phyloP scores from a whole-genome alignment of 2,888 invertebrate species.

The Abrostola tripartita region DNA sequence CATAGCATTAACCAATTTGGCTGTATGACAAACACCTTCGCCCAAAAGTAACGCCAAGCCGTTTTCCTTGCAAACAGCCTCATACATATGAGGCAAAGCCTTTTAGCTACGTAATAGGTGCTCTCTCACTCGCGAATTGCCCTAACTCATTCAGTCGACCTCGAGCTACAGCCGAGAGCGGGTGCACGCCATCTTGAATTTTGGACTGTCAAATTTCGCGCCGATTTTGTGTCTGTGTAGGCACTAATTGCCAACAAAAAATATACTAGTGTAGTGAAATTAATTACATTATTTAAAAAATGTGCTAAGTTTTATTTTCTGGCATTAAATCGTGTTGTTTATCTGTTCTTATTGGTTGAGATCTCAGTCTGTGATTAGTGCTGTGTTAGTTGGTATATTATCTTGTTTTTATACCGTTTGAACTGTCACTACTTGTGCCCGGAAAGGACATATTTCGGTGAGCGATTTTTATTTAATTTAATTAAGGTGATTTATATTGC shows the following conservation, averaged over 20 bases:
- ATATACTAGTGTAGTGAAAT: constrained; percentile 52
- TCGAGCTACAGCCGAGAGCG: constrained; percentile 77
- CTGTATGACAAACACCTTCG: constrained; percentile 64
- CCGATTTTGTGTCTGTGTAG: constrained; percentile 67
- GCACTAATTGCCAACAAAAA: constrained; percentile 52
- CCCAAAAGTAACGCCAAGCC: constrained; percentile 66
- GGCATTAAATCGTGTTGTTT: constrained; percentile 50
- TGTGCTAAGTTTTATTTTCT: constrained; percentile 39
- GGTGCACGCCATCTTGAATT: constrained; percentile 71
- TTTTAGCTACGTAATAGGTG: constrained; percentile 71
- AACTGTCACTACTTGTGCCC: constrained; percentile 63
- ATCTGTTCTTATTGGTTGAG: constrained; percentile 47
- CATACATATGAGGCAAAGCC: constrained; percentile 75
- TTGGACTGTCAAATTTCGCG: constrained; percentile 75
- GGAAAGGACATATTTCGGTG: constrained; percentile 65
- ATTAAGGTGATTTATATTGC: constrained; percentile 26
- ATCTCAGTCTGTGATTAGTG: constrained; percentile 69
- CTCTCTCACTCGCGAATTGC: constrained; percentile 72
- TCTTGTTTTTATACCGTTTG: constrained; percentile 61
- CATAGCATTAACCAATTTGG: constrained; percentile 56
- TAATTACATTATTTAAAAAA: constrained; percentile 36
- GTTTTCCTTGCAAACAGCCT: constrained; percentile 84
- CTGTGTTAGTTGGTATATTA: constrained; percentile 60
- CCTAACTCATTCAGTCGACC: constrained; percentile 83
- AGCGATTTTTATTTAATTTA: constrained; percentile 48